Evolutionary conservation across 2,888 invertebrate species (phyloP), one percentile per base, ranked within the genome.

Genomic region (Caenorhabditis japonica): DNA sequence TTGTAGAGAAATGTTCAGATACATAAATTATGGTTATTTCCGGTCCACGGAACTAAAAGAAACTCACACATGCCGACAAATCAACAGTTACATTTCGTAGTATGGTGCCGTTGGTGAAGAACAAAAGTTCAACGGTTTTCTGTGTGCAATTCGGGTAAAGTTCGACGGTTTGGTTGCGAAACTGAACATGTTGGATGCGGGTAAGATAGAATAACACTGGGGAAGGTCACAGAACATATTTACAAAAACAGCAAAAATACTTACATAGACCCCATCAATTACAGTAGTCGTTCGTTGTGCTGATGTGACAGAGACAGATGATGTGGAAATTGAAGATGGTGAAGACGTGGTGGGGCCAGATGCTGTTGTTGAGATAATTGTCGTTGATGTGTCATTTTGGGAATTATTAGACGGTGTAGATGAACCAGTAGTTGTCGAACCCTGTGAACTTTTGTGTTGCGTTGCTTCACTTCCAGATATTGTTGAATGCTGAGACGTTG

Each of bases 151-250:
- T 56, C 0, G 44, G 44, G 44, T 30, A 56, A 4, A 25, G 0
- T 23, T 33, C n/a, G 23, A 56, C 36, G 19, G 56, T 56, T 12
- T n/a, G 2, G 34, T 56, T 56, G 15, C 56, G 56, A 34, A 56
- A 56, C 56, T 56, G 44, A 44, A 55, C 7, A 19, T 7, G 19
- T 3, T 17, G 39, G 39, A 10, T 23, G 4, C 8, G 21, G 43
- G 23, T 19, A 1, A 27, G 30, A 19, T 15, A 15, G 41, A 17
- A 41, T 2, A 13, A 19, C 15, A 41, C 15, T 15, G 41, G 19
- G 41, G 19, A 12, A 5, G 19, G 17, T 15, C 15, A 15, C 7
- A 12, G 41, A 19, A 46, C 56, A 30, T 30, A 10, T 7, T 10
- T 30, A 7, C 30, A 30, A 30, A 30, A 30, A 30, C 7, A 30